These are phyloP conservation scores for Chelon labrosus DNA, from an alignment of 2,797 vertebrate genomes.

Conservation along the genomic window DNA sequence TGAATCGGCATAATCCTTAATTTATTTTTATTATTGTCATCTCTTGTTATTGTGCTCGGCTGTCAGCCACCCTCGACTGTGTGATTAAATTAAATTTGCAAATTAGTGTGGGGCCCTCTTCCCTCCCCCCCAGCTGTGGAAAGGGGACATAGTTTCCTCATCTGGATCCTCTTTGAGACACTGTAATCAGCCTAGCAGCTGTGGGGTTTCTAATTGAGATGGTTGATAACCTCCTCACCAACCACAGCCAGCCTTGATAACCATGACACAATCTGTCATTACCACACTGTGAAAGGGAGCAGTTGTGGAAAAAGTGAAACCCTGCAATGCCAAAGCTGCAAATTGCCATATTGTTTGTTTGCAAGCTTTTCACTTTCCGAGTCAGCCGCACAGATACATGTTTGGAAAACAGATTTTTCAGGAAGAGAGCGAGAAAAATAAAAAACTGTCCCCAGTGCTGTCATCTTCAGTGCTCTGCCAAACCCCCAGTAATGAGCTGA, in stretches of 20 bases:
- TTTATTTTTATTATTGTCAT: conserved; percentile 72
- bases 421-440: conserved; percentile 48
- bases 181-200: conserved; percentile 78
- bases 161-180: conserved; percentile 77
- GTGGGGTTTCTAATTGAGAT: conserved; percentile 80
- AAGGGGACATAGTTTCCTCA: conserved; percentile 71
- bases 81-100: conserved; percentile 73
- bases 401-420: conserved; percentile 72
- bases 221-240: conserved; percentile 79
- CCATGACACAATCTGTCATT: conserved; percentile 78
- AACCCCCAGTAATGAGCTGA: conserved; percentile 71
- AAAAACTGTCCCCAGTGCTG: conserved; percentile 60
- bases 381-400: conserved; percentile 60
- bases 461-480: conserved; percentile 64
- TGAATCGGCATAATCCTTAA: conserved; percentile 59
- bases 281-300: conserved; percentile 55
- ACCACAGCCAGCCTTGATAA: conserved; percentile 75
- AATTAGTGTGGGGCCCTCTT: conserved; percentile 62
- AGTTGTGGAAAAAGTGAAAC: conserved; percentile 69
- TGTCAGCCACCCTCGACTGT: conserved; percentile 67
- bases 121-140: conserved; percentile 54
- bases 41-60: conserved; percentile 61
- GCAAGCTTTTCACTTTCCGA: conserved; percentile 54
- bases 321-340: conserved; percentile 41
- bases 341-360: conserved; percentile 70